Base-by-base conservation (phyloP, 1,140 invertebrate genomes). In the Tyrophagus putrescentiae region DNA sequence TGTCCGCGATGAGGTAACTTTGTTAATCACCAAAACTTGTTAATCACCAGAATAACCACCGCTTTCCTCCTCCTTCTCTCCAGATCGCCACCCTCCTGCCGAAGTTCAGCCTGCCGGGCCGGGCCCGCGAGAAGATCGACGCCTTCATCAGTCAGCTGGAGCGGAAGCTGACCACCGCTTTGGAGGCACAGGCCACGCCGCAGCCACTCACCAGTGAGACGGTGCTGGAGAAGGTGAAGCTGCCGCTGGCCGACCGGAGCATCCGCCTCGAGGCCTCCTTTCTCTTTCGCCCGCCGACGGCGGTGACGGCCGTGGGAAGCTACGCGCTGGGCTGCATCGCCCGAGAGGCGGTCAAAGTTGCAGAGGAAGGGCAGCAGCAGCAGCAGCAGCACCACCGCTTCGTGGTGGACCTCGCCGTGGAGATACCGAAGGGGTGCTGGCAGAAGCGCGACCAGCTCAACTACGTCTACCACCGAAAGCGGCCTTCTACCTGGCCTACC, bases 401-500 rank as follows among this genome's bases (percentile, higher is more conserved):
- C 28, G 27, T 39, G 13, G 33, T 61, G 31, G 60, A 61, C 45
- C 18, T 61, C 3, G 60, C 58, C 25, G 25, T 61, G 16, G 52
- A 57, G 48, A 61, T 61, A n/a, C 60, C 60, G 28, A 28, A 13
- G 5, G 64, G 64, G 32, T 72, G 68, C 65, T 72, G 53, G 62
- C 65, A 78, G 48, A 82, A 81, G 66, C 79, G 78, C 61, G 87
- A 95, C 69, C 82, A 81, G 67, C 69, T 86, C 25, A 91, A 93
- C 72, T 82, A 87, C 45, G 76, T 79, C 57, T 93, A 90, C 71
- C 77, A 83, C 61, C 77, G 81, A 23, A 93, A 92, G 72, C 75
- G 84, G 79, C 84, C n/a, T 72, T 84, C 33, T 95, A 92, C 71
- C 68, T 92, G 29, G 72, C 78, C 5, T 80, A 78, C 61, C 70